Evolutionary conservation across 2,113 vertebrate genomes (phyloP), one percentile per base, ranked within the genome.

Genomic region (Macrotis lagotis): DNA sequence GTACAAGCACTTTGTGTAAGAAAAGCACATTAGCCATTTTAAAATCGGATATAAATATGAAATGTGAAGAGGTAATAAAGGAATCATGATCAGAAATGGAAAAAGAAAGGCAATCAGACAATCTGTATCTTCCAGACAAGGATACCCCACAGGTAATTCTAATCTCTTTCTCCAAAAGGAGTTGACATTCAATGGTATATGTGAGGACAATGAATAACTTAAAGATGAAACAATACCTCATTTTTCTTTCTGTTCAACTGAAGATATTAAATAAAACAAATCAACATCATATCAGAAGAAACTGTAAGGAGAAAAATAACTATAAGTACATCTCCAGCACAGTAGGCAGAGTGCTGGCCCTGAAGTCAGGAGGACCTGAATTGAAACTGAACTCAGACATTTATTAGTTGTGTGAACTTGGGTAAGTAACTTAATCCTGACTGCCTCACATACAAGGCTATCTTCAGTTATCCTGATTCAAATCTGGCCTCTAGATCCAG

Each of bases 141-240:
- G 91, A 93, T 94, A 96, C 66, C 89, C 66, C n/a, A 31, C 55
- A 74, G 91, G 83, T 88, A 95, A 93, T 48, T 92, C 96, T 97
- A 96, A 97, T 96, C 95, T 95, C 91, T 93, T 88, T 93, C 89
- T 95, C 91, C 55, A 95, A 95, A 92, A 51, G 91, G 89, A 91
- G 50, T 1, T 95, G 96, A 96, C 97, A 96, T 95, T 97, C 97
- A 96, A 74, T 50, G 97, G 92, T 89, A 94, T 48, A 91, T 48
- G 93, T 50, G 92, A 97, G 92, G 95, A 48, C 93, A 97, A 96
- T 96, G 97, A 97, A 97, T 94, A 95, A 97, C 55, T 92, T 90
- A 93, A 95, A 94, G 90, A n/a, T 6, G 2, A 89, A 96, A 96
- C 50, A 1, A 12, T 94, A 95, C 94, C 92, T 96, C 88, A 25